Percentiles rank a stretch among this genome's conserved stretches.
phyloP scores from a whole-genome alignment of 1,140 invertebrate species.

The Pomacea maculata region DNA sequence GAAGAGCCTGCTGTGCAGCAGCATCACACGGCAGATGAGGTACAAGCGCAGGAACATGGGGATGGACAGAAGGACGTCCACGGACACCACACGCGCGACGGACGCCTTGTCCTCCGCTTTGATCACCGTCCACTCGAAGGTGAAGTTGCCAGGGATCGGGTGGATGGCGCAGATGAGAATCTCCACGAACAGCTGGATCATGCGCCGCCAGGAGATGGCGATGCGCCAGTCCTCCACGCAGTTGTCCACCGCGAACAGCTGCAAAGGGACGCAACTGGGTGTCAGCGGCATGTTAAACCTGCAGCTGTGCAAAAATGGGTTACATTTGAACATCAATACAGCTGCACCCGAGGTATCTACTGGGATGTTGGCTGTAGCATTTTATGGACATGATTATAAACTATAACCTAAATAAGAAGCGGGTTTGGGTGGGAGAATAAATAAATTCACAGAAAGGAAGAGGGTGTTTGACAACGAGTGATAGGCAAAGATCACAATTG shows the following conservation, averaged over 20 bases:
- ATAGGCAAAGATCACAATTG: too few species aligned
- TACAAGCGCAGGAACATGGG: conserved; percentile 99
- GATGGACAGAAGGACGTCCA: conserved; percentile 93
- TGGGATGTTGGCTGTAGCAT: too few species aligned
- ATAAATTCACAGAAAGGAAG: too few species aligned
- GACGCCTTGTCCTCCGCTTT: conserved; percentile 75
- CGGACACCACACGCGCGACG: conserved; percentile 49
- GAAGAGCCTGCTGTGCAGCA: conserved; percentile 98
- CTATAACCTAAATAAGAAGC: too few species aligned
- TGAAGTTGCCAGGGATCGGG: conserved; percentile 95
- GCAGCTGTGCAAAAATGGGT: too few species aligned
- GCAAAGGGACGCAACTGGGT: conserved; percentile 25
- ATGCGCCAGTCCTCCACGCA: conserved; percentile 99
- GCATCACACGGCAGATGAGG: conserved; percentile 98
- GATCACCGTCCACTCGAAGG: conserved; percentile 87
- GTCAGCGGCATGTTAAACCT: not conserved
- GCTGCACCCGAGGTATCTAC: not conserved
- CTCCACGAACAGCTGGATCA: conserved; percentile 92
- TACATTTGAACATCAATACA: not conserved
- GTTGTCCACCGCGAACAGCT: conserved; percentile 73
- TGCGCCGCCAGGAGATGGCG: conserved; percentile 97
- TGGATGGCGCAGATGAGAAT: conserved; percentile 95
- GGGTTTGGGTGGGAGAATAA: too few species aligned
- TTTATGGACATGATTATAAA: too few species aligned
- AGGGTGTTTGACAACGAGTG: too few species aligned